A percentile compares a stretch with the other conserved stretches of the same genome.
phyloP scores from a whole-genome alignment of 2,113 vertebrate species.

The Collichthys lucidus region DNA sequence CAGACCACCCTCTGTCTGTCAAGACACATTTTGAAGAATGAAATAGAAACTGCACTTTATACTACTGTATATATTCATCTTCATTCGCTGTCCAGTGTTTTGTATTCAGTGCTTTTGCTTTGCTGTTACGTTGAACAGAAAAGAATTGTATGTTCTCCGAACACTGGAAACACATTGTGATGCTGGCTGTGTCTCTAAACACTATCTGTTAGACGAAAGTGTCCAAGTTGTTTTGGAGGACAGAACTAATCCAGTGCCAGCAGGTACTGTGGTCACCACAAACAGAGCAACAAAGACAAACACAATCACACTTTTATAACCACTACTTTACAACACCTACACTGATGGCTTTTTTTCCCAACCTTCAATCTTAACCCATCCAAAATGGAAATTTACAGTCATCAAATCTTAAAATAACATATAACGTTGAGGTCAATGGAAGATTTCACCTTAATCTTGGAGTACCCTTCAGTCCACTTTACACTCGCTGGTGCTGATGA shows the following conservation, averaged over 20 bases:
- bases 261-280: slow-evolving; percentile 9
- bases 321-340: too few species aligned
- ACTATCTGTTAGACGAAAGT: slow-evolving; percentile 6
- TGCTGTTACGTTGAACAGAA: slow-evolving; percentile 1
- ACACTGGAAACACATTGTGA: slow-evolving; percentile 18
- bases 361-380: background rate
- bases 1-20: background rate
- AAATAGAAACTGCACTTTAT: background rate
- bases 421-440: background rate
- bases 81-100: background rate
- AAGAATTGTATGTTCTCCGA: slow-evolving; percentile 8
- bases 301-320: background rate
- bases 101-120: background rate
- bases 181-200: slow-evolving; percentile 9
- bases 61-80: background rate
- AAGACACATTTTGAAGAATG: background rate
- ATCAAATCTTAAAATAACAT: slow-evolving; percentile 5
- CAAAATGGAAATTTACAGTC: background rate
- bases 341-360: background rate
- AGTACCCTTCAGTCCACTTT: slow-evolving; percentile 5
- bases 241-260: slow-evolving; percentile 3
- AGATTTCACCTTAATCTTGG: background rate
- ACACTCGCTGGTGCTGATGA: background rate
- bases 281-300: slow-evolving; percentile 5
- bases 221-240: slow-evolving; percentile 5